Evolutionary conservation across 2,113 vertebrate genomes (phyloP).

Genomic region (Chroicocephalus ridibundus): DNA sequence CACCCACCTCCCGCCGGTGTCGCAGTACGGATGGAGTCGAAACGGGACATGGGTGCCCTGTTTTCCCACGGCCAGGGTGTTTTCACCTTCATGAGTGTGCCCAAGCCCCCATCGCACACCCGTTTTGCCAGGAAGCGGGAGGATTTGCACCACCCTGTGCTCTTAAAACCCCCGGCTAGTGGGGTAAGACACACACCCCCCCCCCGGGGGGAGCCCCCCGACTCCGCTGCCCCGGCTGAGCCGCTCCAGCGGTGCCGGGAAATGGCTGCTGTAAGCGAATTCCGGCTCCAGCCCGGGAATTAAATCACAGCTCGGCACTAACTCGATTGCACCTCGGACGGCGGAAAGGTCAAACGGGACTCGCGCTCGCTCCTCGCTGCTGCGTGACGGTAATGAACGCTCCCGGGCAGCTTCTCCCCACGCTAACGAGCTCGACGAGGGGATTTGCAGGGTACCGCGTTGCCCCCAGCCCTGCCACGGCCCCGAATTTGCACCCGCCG

Average conservation of each 20-base stretch:
- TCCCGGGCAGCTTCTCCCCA: neutral
- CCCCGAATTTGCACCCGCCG: neutral
- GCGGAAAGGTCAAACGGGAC: conserved; percentile 67
- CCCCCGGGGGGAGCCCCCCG: rapidly evolving
- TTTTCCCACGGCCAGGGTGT: neutral
- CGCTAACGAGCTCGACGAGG: neutral
- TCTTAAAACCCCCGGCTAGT: rapidly evolving
- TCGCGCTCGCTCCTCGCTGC: neutral
- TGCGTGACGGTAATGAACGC: neutral
- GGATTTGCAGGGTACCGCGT: neutral
- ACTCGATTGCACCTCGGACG: conserved; percentile 53
- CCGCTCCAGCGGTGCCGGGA: neutral
- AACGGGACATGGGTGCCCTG: neutral
- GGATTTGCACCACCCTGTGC: neutral
- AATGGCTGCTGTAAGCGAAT: conserved; percentile 58
- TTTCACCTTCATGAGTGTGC: neutral
- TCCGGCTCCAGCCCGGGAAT: conserved; percentile 68
- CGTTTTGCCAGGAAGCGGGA: rapidly evolving
- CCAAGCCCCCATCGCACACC: neutral
- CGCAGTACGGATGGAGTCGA: rapidly evolving
- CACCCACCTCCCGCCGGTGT: neutral
- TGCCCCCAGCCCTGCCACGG: neutral
- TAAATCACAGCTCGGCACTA: conserved; percentile 65
- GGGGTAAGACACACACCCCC: neutral
- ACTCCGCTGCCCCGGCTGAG: neutral